These are phyloP conservation scores for Hipposideros larvatus DNA, from an alignment of 2,797 vertebrate species.

Conservation along the genomic window DNA sequence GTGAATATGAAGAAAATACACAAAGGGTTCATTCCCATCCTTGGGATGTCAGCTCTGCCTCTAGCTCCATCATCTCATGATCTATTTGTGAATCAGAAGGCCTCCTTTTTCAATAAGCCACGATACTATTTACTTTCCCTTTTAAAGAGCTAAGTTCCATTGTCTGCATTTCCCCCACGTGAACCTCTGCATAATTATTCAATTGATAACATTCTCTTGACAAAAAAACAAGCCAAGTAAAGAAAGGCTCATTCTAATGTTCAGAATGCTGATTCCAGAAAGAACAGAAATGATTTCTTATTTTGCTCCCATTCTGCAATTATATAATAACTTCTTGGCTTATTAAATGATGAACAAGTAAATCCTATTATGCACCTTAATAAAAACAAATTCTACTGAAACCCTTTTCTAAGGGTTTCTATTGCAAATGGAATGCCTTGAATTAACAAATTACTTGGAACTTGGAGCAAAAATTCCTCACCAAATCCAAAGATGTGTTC, in stretches of 20 bases:
- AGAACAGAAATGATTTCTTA: conserved; percentile 44
- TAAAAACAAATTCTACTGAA: conserved; percentile 31
- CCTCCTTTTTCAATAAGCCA: background rate
- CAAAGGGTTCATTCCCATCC: background rate
- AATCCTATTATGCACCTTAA: conserved; percentile 61
- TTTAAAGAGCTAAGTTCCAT: conserved; percentile 50
- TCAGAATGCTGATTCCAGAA: conserved; percentile 63
- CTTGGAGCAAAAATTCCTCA: background rate
- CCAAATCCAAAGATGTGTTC: background rate
- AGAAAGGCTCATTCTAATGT: conserved; percentile 53
- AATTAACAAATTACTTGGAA: conserved; percentile 61
- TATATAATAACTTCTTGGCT: conserved; percentile 15
- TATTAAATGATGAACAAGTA: conserved; percentile 60
- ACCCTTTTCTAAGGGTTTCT: background rate
- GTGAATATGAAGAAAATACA: background rate
- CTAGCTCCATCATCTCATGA: background rate
- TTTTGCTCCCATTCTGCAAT: conserved; percentile 27
- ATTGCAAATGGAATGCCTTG: conserved; percentile 42
- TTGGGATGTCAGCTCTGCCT: background rate
- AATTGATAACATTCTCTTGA: conserved; percentile 48
- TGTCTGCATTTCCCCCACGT: conserved; percentile 20
- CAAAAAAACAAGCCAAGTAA: background rate
- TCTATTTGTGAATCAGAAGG: conserved; percentile 34
- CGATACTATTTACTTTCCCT: background rate
- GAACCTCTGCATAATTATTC: conserved; percentile 58